Evolutionary conservation across 2,888 invertebrate species (phyloP).

Genomic region (Andrena bicolor): DNA sequence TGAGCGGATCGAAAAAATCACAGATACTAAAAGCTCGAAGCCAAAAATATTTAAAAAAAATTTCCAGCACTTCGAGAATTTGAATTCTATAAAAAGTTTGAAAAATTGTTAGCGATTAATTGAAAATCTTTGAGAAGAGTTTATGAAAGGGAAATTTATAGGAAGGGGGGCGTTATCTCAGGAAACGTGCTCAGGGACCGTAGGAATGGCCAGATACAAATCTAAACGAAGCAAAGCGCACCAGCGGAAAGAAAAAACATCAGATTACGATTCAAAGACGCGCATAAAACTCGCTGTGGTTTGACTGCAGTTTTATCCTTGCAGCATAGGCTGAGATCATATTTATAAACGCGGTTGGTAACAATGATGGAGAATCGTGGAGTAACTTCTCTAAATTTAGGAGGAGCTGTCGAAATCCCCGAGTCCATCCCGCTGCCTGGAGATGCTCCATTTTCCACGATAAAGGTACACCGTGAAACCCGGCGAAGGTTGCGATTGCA

Average conservation of each 20-base stretch:
- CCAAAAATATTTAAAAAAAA: too few relatives aligned
- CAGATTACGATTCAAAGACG: constrained; percentile 41
- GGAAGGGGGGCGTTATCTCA: too few relatives aligned
- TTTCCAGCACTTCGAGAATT: too few relatives aligned
- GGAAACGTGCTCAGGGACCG: too few relatives aligned
- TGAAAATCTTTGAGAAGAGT: too few relatives aligned
- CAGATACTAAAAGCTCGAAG: too few relatives aligned
- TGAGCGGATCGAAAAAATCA: too few relatives aligned
- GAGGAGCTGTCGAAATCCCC: constrained; percentile 26
- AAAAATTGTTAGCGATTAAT: too few relatives aligned
- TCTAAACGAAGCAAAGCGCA: not conserved
- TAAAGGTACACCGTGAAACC: constrained; percentile 9
- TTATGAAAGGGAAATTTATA: too few relatives aligned
- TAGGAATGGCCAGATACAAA: not conserved
- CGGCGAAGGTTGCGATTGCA: not conserved
- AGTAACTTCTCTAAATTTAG: constrained; percentile 57
- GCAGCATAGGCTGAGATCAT: constrained; percentile 53
- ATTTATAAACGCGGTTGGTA: constrained; percentile 57
- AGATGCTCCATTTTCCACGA: constrained; percentile 4
- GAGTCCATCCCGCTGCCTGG: constrained; percentile 7
- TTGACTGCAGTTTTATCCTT: constrained; percentile 41
- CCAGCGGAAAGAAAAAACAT: constrained; percentile 17
- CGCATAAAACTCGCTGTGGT: constrained; percentile 11
- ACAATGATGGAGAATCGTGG: constrained; percentile 45
- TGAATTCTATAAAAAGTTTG: too few relatives aligned